Conservation (phyloP, 2,113 vertebrate species). For the Hyla sarda region DNA sequence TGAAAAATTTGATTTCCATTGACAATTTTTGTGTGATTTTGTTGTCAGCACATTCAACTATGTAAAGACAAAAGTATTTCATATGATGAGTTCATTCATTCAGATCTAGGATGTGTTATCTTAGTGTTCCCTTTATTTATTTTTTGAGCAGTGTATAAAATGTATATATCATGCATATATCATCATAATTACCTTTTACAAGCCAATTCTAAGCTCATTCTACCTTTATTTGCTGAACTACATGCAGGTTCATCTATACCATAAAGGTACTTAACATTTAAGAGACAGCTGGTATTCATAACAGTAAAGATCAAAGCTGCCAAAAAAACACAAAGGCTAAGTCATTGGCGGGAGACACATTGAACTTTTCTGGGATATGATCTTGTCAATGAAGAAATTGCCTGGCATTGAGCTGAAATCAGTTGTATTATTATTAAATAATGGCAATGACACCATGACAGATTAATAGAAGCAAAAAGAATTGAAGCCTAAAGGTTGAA, state of each 20-base stretch:
- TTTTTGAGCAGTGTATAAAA: too few species aligned
- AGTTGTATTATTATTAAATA: neutral
- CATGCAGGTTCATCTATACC: neutral
- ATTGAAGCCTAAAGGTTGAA: neutral
- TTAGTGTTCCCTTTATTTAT: too few species aligned
- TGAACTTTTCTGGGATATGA: neutral
- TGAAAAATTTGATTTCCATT: too few species aligned
- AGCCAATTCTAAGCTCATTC: neutral
- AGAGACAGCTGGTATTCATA: constrained; percentile 35
- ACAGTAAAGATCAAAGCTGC: neutral
- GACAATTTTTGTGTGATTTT: too few species aligned
- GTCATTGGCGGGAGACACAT: neutral
- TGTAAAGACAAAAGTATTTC: too few species aligned
- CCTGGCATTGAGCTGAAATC: neutral
- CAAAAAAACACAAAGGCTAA: neutral
- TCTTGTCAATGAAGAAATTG: neutral
- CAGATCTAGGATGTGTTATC: too few species aligned
- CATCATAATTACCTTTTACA: constrained; percentile 5
- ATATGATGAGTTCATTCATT: too few species aligned
- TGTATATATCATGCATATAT: too few species aligned
- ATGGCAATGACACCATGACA: neutral
- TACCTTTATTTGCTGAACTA: neutral
- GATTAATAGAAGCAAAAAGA: neutral
- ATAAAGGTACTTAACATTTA: constrained; percentile 8
- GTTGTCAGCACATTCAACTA: too few species aligned